These are phyloP conservation scores for Mus pahari DNA, from an alignment of 2,113 vertebrate species.

Conservation along the genomic window DNA sequence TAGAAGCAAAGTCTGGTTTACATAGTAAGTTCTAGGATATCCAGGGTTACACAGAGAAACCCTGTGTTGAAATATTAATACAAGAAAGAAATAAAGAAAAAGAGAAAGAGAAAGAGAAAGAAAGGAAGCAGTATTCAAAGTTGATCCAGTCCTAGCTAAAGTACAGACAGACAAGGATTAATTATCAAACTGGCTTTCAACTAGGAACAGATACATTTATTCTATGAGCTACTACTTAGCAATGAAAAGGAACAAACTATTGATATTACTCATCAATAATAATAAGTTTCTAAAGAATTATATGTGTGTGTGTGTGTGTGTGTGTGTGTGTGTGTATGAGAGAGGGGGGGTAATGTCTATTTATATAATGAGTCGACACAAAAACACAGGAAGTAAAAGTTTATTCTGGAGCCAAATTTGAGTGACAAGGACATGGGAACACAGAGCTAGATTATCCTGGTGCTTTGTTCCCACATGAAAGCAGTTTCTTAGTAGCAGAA, in stretches of 20 bases:
- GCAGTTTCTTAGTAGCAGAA: background rate
- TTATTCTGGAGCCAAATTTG: background rate
- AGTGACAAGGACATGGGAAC: background rate
- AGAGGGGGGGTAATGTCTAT: background rate
- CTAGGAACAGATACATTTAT: background rate
- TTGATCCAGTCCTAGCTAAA: background rate
- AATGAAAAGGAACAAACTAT: background rate
- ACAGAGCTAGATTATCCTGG: background rate
- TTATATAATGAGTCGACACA: background rate
- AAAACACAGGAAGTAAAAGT: background rate
- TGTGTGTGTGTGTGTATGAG: background rate
- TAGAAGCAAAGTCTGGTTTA: background rate
- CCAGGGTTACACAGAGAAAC: background rate
- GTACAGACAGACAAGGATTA: background rate
- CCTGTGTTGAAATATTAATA: background rate
- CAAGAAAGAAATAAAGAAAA: background rate
- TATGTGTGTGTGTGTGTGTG: background rate
- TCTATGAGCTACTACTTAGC: background rate
- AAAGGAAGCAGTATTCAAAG: background rate
- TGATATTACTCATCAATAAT: background rate
- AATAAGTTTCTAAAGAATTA: background rate
- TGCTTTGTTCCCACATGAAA: background rate
- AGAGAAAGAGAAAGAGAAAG: accelerated
- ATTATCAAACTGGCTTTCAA: background rate
- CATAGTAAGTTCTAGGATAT: background rate